A percentile compares a stretch with the other conserved stretches of the same genome.
These are phyloP conservation scores for Heterocephalus glaber DNA, from an alignment of 2,113 vertebrate species.

Conservation along the genomic window DNA sequence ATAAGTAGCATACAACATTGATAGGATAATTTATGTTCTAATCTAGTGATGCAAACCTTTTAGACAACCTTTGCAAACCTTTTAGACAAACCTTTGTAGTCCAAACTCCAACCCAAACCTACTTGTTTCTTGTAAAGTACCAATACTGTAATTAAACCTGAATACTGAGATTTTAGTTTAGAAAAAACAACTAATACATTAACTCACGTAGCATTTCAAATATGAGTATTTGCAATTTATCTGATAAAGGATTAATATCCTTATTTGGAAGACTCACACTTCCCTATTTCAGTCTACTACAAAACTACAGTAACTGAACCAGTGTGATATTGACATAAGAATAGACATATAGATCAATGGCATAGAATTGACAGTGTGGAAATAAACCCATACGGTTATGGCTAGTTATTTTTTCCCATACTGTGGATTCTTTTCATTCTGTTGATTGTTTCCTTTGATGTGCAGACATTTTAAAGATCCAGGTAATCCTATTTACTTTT, in stretches of 20 bases:
- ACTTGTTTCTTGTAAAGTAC: neutral
- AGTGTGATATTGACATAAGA: neutral
- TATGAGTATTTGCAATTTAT: neutral
- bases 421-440: neutral
- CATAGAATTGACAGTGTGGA: neutral
- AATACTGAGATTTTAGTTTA: neutral
- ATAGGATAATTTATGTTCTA: constrained; percentile 2
- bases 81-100: no score
- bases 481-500: neutral
- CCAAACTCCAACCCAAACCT: neutral
- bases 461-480: neutral
- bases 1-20: constrained; percentile 20
- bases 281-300: neutral
- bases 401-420: neutral
- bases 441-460: constrained; percentile 5
- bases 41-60: neutral
- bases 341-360: neutral
- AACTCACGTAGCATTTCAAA: neutral
- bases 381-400: neutral
- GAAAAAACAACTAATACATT: neutral
- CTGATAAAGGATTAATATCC: neutral
- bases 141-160: neutral
- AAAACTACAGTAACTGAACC: neutral
- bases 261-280: neutral
- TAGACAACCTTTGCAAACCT: neutral